phyloP scores from a whole-genome alignment of 2,888 invertebrate species.

The Drosophila testacea region DNA sequence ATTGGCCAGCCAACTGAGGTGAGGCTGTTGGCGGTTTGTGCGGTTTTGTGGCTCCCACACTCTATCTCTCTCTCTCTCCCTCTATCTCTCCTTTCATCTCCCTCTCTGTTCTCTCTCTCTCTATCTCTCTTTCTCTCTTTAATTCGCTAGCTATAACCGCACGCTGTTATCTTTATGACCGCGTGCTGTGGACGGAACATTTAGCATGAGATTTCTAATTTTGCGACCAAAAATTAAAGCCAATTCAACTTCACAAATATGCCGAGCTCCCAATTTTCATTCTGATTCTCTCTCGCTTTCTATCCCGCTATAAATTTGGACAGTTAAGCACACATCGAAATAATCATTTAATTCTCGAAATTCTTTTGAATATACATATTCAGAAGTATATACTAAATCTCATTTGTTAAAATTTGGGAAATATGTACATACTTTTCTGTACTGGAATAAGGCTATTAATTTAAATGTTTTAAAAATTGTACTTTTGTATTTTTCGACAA shows the following conservation, averaged over 20 bases:
- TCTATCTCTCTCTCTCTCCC: background rate
- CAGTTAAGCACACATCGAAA: background rate
- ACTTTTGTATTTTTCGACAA: too few species aligned
- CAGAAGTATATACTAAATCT: too few species aligned
- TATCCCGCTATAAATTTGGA: background rate
- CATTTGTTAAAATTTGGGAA: too few species aligned
- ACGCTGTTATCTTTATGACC: conserved; percentile 59
- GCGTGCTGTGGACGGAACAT: conserved; percentile 33
- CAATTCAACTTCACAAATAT: conserved; percentile 24
- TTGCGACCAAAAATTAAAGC: conserved; percentile 46
- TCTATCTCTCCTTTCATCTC: background rate
- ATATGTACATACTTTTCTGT: too few species aligned
- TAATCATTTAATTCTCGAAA: background rate
- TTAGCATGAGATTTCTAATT: conserved; percentile 39
- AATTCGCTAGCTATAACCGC: conserved; percentile 26
- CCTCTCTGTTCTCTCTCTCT: background rate
- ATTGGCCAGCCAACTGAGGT: conserved; percentile 49
- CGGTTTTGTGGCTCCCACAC: conserved; percentile 39
- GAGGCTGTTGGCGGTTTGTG: conserved; percentile 58
- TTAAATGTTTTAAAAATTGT: too few species aligned
- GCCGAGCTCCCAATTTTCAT: background rate
- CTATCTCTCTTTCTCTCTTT: background rate
- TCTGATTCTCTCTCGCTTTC: background rate
- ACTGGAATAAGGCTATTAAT: too few species aligned
- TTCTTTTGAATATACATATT: too few species aligned